Base-by-base conservation (phyloP, 2,888 invertebrate species). In the Ernsta delagoae region DNA sequence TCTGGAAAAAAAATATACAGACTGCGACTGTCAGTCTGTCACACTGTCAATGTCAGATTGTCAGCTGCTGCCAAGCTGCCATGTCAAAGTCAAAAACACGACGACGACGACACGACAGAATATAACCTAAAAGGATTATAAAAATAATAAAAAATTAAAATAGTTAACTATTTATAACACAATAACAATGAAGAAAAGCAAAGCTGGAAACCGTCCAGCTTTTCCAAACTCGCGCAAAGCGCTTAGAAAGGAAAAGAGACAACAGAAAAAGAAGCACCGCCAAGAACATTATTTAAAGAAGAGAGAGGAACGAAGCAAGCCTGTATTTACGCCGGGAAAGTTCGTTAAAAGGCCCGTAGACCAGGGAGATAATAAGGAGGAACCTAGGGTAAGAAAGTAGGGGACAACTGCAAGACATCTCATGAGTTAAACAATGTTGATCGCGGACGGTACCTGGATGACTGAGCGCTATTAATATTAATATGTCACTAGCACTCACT, bases 211-310 rank as follows among this genome's bases (percentile, higher is more conserved):
- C 5, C 81, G 80, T n/a, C 82, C 84, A 5, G 81, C 80, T 72
- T 80, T 86, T 70, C 78, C 83, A 60, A 92, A 90, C 69, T 83
- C 94, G 0, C 93, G 97, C 31, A 97, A 97, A 88, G 94, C 95
- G 74, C 82, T 95, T n/a, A 94, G 97, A 0, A 97, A 97, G 84
- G 95, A 96, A 71, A 95, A 96, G 75, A 88, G 96, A 11, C 91
- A 95, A 70, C 92, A 95, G 67, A 97, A 97, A 79, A 97, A 97
- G 79, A 85, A 94, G 43, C 87, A 79, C 71, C 83, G 89, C 3
- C 83, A 87, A 71, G 90, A 92, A 74, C 90, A 92, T 72, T 92
- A 92, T 75, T 71, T 83, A 45, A 91, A 90, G 71, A 88, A 89
- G 79, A 90, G 85, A 80, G 79, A 64, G 70, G 73, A 75, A 1